Evolutionary conservation across 2,888 invertebrate genomes (phyloP).

Genomic region (Taenaris catops): DNA sequence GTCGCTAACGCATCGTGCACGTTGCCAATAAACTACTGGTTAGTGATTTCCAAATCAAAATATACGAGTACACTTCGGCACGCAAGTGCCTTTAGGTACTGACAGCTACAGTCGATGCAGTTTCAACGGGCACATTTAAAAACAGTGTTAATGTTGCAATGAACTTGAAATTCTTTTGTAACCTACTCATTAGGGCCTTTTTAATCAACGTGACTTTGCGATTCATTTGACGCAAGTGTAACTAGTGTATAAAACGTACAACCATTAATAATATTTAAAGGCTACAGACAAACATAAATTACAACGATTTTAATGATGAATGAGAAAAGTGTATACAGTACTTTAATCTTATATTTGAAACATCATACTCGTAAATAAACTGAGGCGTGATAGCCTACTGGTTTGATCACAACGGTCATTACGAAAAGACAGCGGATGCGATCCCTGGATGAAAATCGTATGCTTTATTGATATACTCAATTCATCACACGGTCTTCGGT

Average conservation of each 20-base stretch:
- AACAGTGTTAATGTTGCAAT: conserved; percentile 27
- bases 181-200: conserved; percentile 17
- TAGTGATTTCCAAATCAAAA: conserved; percentile 35
- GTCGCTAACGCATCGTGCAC: conserved; percentile 32
- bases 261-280: not conserved
- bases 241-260: conserved; percentile 1
- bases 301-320: not conserved
- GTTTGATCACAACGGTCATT: too few species aligned
- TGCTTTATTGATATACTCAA: too few species aligned
- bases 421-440: too few species aligned
- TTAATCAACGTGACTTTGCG: conserved; percentile 10
- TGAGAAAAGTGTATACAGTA: too few species aligned
- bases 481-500: too few species aligned
- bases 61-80: conserved; percentile 23
- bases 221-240: conserved; percentile 5
- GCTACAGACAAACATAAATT: not conserved
- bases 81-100: conserved; percentile 25
- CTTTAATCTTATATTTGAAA: too few species aligned
- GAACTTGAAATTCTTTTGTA: conserved; percentile 30
- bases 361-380: not conserved
- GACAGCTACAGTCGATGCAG: conserved; percentile 27
- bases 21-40: conserved; percentile 37
- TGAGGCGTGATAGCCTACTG: too few species aligned
- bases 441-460: too few species aligned
- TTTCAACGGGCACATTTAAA: conserved; percentile 25